Evolutionary conservation across 2,113 vertebrate genomes (phyloP), one percentile per base, ranked within the genome.

Genomic region (Nannospalax galili): DNA sequence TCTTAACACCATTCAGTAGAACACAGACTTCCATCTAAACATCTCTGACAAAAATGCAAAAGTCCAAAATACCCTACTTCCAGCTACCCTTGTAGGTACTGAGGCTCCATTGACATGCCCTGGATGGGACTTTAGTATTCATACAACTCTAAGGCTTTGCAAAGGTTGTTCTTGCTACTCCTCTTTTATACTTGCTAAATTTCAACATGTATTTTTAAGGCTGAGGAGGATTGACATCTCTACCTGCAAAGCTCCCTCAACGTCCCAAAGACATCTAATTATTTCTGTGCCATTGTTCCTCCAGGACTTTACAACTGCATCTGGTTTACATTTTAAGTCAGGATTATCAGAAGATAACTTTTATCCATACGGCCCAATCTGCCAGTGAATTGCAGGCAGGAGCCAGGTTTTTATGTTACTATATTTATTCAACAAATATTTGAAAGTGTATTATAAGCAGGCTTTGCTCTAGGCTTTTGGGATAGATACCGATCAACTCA

Each of bases 371-470:
- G 10, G 28, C 17, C 3, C 48, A 67, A 10, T 77, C 37, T 90
- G 32, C 14, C 5, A 80, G 1, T 19, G 48, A 5, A 64, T 28
- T 79, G 6, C 7, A 67, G 32, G 12, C 5, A 78, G 1, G 5
- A 86, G n/a, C 4, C 48, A 42, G 3, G 1, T 48, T 60, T 86
- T 91, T 5, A 16, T 73, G 32, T 42, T 20, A 4, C 6, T 40
- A n/a, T 78, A 82, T 62, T 85, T n/a, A 91, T 64, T 67, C 24
- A 91, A 78, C 19, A 74, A 79, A 12, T 67, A 93, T 58, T 91
- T 75, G 28, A 74, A n/a, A 70, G 14, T 1, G 5, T 56, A 87
- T 56, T 37, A 90, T 5, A 24, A 37, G 26, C 26, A 72, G 52
- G 2, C 30, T 14, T 42, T 82, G 15, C 56, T 70, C 24, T 52